phyloP scores from a whole-genome alignment of 2,113 vertebrate genomes.

The Phrynocephalus versicolor region DNA sequence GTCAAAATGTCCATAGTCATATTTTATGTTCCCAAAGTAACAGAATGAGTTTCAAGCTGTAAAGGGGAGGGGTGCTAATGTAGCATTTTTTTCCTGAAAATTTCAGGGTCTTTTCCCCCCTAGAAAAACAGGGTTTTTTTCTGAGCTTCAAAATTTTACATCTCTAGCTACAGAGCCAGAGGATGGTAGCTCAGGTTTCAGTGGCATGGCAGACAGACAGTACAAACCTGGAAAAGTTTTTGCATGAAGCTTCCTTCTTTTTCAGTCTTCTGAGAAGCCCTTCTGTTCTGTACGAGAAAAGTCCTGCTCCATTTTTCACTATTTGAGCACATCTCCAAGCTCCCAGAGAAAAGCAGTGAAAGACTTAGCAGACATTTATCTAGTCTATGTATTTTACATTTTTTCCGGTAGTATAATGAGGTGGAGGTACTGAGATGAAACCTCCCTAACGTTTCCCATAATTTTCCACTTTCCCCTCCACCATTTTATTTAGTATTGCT shows the following conservation, averaged over 20 bases:
- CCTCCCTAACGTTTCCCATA: constrained; percentile 70
- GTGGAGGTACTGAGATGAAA: constrained; percentile 70
- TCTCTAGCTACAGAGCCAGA: too few relatives aligned
- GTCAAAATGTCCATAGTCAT: too few relatives aligned
- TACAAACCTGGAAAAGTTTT: not conserved
- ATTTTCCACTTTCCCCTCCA: constrained; percentile 67
- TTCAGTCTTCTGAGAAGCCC: constrained; percentile 36
- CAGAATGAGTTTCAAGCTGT: too few relatives aligned
- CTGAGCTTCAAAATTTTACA: too few relatives aligned
- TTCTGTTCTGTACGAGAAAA: constrained; percentile 43
- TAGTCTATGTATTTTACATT: constrained; percentile 75
- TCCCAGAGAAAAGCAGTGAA: constrained; percentile 65
- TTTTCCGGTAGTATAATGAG: constrained; percentile 74
- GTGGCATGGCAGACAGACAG: too few relatives aligned
- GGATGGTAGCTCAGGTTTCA: too few relatives aligned
- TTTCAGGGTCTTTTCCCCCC: too few relatives aligned
- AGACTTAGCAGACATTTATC: constrained; percentile 79
- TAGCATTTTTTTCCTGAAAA: too few relatives aligned
- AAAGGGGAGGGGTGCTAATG: too few relatives aligned
- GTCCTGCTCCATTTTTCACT: constrained; percentile 64
- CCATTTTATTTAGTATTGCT: constrained; percentile 52
- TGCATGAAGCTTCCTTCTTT: not conserved
- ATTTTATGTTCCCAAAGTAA: too few relatives aligned
- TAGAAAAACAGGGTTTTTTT: too few relatives aligned
- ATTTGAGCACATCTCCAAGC: constrained; percentile 66